Base-by-base conservation (phyloP, 2,797 vertebrate species). In the Acrossocheilus wenchowensis region DNA sequence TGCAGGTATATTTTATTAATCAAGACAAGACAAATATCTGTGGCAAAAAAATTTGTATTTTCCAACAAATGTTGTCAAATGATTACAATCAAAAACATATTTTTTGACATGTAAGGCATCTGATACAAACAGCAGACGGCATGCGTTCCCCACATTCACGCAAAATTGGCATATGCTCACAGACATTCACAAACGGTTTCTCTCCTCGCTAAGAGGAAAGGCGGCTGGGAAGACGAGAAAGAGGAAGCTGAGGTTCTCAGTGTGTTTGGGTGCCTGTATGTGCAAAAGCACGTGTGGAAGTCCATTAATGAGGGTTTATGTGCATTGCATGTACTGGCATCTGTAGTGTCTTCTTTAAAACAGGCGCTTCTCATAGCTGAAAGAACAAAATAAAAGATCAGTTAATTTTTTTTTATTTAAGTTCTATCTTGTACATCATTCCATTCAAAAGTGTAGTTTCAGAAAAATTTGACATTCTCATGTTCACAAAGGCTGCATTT, bases 321-420 rank as follows among this genome's bases (percentile, higher is more conserved):
- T 86, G 60, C 68, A 36, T 88, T 50, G 66, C 81, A 26, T 83
- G 57, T 48, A 85, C 83, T 86, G 85, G 78, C 39, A 81, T 82
- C 88, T 85, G 66, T 26, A 83, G 87, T 50, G 43, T 92, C 87
- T 64, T 91, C 87, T 87, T 98, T 94, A 99, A 94, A 97, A 99
- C 83, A 99, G 97, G 62, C 98, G 96, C 89, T 99, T 99, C 92
- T 99, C 98, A 0, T 99, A 99, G 91, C 96, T 96, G 94, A 82
- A 90, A 39, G 89, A 54, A 90, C 75, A 78, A 74, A 89, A 4
- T 23, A 17, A 41, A 36, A 81, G 85, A 36, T 39, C 6, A 34
- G 36, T 26, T 64, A 5, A 11, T 36, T 15, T 54, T 23, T 30
- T 66, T n/a, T 11, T 21, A 71, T 54, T 21, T 30, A 6, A 39